Evolutionary conservation across 2,113 vertebrate genomes (phyloP).

Genomic region (Anhinga rufa): DNA sequence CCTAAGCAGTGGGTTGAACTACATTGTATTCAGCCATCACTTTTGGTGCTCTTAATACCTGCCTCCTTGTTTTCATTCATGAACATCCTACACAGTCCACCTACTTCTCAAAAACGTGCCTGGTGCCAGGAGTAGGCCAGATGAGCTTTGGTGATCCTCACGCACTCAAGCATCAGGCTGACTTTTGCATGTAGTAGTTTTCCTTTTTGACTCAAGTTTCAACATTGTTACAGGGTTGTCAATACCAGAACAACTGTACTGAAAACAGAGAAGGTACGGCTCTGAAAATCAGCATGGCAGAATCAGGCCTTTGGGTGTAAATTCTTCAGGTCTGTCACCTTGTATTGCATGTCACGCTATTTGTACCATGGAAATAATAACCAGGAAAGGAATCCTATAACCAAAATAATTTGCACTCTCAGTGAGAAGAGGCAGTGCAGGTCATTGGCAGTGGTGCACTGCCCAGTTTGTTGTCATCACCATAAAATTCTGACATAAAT

Average conservation of each 20-base stretch:
- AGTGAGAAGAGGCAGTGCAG: neutral
- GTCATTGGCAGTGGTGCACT: neutral
- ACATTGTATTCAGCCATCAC: neutral
- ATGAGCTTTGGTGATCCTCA: neutral
- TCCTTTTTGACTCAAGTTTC: neutral
- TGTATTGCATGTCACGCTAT: neutral
- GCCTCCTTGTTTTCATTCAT: neutral
- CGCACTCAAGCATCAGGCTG: neutral
- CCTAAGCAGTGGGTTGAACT: neutral
- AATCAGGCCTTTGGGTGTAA: neutral
- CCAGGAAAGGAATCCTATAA: neutral
- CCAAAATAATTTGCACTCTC: constrained; percentile 11
- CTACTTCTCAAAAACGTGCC: neutral
- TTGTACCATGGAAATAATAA: neutral
- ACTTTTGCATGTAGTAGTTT: neutral
- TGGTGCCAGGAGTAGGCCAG: neutral
- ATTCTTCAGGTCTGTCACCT: neutral
- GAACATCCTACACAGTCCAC: neutral
- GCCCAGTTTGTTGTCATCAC: neutral
- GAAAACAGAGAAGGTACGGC: neutral
- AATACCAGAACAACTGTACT: neutral
- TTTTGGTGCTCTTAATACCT: neutral
- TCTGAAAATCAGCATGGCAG: neutral
- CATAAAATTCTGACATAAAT: constrained; percentile 4
- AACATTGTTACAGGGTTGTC: neutral